Evolutionary conservation across 1,140 invertebrate species (phyloP), one percentile per base, ranked within the genome.

Genomic region (Monomorium pharaonis): DNA sequence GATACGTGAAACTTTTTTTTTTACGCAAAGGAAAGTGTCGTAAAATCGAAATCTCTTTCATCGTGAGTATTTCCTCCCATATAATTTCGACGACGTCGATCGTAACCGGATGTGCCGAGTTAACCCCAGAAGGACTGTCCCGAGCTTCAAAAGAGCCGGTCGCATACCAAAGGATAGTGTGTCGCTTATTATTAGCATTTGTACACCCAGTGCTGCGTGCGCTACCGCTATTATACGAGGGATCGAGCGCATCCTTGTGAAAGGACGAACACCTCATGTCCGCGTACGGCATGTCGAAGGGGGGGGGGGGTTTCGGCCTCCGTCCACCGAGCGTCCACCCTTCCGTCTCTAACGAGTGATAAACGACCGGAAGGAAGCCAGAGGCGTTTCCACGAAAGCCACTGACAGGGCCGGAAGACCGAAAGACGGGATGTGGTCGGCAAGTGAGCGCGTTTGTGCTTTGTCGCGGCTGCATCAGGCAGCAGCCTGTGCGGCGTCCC

Each of bases 301-400:
- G 75, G 87, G 44, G 74, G 21, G 76, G 69, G 49, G 75, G 87
- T 6, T 76, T 83, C 80, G 49, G 21, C 16, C 10, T 37, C 27
- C 47, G 18, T 27, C 30, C 37, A 56, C 56, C n/a, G n/a, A n/a
- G 37, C 37, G 37, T 37, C 47, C 72, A 14, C 16, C 33, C 30
- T 62, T 58, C 85, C 69, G 80, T 90, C 88, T 90, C 88, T 89
- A 89, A 56, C 86, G 84, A 88, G 87, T 93, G 93, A 93, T 94
- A 94, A 93, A 93, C 92, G 94, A 90, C 92, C 92, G 94, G 94
- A 94, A 94, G 94, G 90, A 93, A 93, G 88, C 87, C 91, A 86
- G 86, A 86, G 90, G 89, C 90, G 91, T 91, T 92, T 93, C 91
- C 90, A 91, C 90, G 92, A 92, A 90, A 90, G 86, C 86, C 81